Evolutionary conservation across 2,797 vertebrate genomes (phyloP).

Genomic region (Xenentodon cancila): DNA sequence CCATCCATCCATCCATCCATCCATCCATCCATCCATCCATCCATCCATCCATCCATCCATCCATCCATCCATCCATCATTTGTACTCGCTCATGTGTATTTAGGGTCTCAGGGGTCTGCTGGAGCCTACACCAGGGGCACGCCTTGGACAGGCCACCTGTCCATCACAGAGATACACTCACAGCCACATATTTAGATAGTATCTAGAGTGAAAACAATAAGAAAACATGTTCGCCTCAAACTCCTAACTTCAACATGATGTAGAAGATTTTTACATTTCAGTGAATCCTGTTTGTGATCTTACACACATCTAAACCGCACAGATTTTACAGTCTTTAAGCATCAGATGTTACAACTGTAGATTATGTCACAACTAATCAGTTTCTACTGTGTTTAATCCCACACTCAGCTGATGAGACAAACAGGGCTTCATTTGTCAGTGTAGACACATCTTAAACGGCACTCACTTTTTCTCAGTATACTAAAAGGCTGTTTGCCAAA

Average conservation of each 20-base stretch:
- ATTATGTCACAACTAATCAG: slow-evolving; percentile 40
- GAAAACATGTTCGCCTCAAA: slow-evolving; percentile 32
- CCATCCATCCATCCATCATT: too few species aligned
- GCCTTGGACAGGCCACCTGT: too few species aligned
- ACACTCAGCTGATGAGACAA: slow-evolving; percentile 6
- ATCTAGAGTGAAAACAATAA: slow-evolving; percentile 15
- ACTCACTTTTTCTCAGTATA: background rate
- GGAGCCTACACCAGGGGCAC: too few species aligned
- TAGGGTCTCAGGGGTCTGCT: too few species aligned
- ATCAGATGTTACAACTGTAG: slow-evolving; percentile 20
- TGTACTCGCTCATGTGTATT: too few species aligned
- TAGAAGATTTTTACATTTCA: slow-evolving; percentile 36
- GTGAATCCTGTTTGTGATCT: slow-evolving; percentile 22
- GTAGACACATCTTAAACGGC: background rate
- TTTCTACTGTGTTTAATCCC: slow-evolving; percentile 20
- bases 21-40: too few species aligned
- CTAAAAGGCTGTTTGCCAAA: slow-evolving; percentile 1
- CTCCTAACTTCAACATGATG: slow-evolving; percentile 30
- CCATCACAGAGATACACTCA: too few species aligned
- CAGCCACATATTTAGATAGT: too few species aligned
- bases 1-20: too few species aligned
- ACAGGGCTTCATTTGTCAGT: background rate
- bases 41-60: too few species aligned
- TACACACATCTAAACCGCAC: background rate
- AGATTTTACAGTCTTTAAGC: slow-evolving; percentile 21